Evolutionary conservation across 2,888 invertebrate genomes (phyloP).

Genomic region (Lycocerus yunnanus): DNA sequence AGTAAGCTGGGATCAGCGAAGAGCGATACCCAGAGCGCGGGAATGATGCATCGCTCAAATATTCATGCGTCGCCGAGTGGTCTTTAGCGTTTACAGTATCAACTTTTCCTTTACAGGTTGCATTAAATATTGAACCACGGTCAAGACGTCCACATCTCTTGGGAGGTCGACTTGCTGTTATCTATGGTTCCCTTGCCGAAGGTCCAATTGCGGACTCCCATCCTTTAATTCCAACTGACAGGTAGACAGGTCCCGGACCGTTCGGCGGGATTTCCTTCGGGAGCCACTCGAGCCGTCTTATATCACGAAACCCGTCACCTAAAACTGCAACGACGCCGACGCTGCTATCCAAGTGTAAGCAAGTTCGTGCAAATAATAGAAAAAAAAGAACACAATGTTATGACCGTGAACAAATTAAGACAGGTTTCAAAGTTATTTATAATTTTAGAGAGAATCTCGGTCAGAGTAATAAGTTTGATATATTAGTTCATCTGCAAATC

Average conservation of each 20-base stretch:
- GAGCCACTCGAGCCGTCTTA: constrained; percentile 50
- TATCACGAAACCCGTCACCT: constrained; percentile 43
- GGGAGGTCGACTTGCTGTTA: constrained; percentile 50
- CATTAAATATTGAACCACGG: constrained; percentile 55
- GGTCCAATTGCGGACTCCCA: constrained; percentile 53
- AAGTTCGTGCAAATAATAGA: constrained; percentile 6
- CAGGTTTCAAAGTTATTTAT: not conserved
- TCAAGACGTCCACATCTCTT: constrained; percentile 47
- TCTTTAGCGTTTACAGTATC: constrained; percentile 49
- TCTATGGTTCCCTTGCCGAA: constrained; percentile 51
- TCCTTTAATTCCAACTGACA: constrained; percentile 65
- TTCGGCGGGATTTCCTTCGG: constrained; percentile 51
- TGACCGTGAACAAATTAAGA: not conserved
- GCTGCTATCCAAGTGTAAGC: constrained; percentile 12
- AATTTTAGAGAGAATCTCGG: constrained; percentile 13
- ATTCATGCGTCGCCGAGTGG: constrained; percentile 48
- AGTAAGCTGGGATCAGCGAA: constrained; percentile 58
- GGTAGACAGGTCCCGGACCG: constrained; percentile 55
- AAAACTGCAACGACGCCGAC: constrained; percentile 34
- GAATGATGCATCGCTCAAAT: constrained; percentile 54
- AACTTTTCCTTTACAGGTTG: constrained; percentile 40
- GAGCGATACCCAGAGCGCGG: constrained; percentile 50
- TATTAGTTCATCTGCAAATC: constrained; percentile 61
- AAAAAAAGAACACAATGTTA: no score
- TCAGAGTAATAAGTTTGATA: constrained; percentile 55